Percentiles rank a stretch among this genome's conserved stretches.
phyloP scores from a whole-genome alignment of 2,797 vertebrate genomes.

The Gallinago stenura region DNA sequence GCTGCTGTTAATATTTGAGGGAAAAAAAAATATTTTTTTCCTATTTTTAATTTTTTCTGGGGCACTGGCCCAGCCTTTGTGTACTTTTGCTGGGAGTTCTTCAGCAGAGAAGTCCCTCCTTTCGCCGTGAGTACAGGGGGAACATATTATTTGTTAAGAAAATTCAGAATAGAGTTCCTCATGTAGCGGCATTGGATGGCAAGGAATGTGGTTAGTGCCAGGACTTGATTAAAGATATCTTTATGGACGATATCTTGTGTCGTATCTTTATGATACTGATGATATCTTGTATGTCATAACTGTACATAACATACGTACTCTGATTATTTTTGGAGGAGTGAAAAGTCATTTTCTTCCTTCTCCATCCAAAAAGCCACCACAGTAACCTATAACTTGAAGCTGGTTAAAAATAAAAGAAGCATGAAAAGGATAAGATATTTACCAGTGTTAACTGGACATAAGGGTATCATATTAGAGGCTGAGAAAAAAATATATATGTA shows the following conservation, averaged over 20 bases:
- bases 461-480: background rate
- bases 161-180: background rate
- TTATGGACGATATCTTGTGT: background rate
- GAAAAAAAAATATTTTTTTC: fast-evolving
- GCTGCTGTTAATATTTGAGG: background rate
- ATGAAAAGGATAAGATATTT: background rate
- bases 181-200: background rate
- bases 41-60: background rate
- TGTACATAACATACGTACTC: background rate
- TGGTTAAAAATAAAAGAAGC: background rate
- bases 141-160: background rate
- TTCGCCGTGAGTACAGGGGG: background rate
- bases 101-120: background rate
- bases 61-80: background rate
- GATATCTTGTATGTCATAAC: background rate
- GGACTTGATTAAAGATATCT: background rate
- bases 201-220: background rate
- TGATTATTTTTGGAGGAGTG: background rate
- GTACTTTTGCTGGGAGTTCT: background rate
- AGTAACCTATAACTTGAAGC: background rate
- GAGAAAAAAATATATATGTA: background rate
- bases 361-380: background rate
- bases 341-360: background rate
- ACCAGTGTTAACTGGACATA: background rate
- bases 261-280: background rate